Evolutionary conservation across 2,888 invertebrate species (phyloP).

Genomic region (Rhodophaea formosa): DNA sequence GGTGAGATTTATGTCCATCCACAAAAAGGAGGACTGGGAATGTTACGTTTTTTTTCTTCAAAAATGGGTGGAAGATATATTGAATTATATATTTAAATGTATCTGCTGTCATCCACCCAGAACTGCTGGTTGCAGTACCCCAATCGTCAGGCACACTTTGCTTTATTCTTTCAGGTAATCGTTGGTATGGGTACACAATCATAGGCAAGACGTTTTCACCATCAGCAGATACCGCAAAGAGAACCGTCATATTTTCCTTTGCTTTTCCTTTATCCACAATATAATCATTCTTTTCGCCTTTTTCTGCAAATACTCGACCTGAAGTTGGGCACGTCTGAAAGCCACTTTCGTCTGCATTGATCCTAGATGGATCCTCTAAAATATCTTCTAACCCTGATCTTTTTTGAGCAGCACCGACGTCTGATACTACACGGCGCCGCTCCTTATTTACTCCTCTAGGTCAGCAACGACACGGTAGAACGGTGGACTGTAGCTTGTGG

Average conservation of each 20-base stretch:
- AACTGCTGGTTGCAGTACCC: conserved; percentile 1
- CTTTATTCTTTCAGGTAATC: conserved; percentile 11
- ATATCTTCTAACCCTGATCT: conserved; percentile 26
- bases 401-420: too few relatives aligned
- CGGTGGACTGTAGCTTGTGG: too few relatives aligned
- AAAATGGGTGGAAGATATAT: conserved; percentile 1
- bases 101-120: conserved; percentile 7
- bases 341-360: conserved; percentile 27
- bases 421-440: too few relatives aligned
- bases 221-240: conserved; percentile 2
- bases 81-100: conserved; percentile 4
- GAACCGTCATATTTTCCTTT: conserved; percentile 26
- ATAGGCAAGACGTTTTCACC: background rate
- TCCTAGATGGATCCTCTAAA: conserved; percentile 29
- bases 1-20: background rate
- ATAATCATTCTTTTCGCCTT: conserved; percentile 22
- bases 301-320: conserved; percentile 25
- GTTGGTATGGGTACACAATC: background rate
- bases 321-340: conserved; percentile 27
- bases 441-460: too few relatives aligned
- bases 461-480: too few relatives aligned
- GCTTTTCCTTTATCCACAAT: conserved; percentile 24
- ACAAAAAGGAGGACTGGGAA: background rate
- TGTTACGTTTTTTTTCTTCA: background rate
- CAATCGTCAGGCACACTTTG: conserved; percentile 12